Evolutionary conservation across 2,797 vertebrate species (phyloP).

Genomic region (Ctenopoma kingsleyae): DNA sequence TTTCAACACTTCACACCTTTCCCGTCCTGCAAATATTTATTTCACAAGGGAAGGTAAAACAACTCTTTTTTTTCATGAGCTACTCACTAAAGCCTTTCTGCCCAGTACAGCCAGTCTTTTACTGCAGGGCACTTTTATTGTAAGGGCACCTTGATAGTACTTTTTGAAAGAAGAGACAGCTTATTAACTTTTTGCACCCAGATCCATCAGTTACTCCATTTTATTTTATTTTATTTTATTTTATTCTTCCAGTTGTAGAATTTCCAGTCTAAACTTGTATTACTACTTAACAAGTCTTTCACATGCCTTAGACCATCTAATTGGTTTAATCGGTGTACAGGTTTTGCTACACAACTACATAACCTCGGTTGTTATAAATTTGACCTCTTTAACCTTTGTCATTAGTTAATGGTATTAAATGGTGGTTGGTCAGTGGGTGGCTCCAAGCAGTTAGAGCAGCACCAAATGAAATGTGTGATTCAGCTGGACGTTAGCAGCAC

Average conservation of each 20-base stretch:
- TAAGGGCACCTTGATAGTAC: neutral
- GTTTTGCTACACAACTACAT: slow-evolving; percentile 5
- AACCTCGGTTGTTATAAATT: slow-evolving; percentile 59
- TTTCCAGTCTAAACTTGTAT: neutral
- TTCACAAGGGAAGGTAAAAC: slow-evolving; percentile 12
- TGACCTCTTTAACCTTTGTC: slow-evolving; percentile 73
- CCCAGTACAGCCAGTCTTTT: neutral
- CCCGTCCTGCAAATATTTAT: slow-evolving; percentile 28
- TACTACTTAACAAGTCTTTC: neutral
- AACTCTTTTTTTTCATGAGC: neutral
- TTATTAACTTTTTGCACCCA: neutral
- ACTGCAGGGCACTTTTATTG: slow-evolving; percentile 15
- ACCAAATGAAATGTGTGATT: slow-evolving; percentile 65
- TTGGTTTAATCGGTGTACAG: slow-evolving; percentile 5
- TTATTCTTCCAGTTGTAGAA: neutral
- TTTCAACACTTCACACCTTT: slow-evolving; percentile 17
- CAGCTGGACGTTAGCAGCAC: slow-evolving; percentile 49
- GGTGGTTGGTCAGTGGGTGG: slow-evolving; percentile 31
- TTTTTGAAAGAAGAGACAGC: slow-evolving; percentile 1
- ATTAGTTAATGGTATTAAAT: slow-evolving; percentile 61
- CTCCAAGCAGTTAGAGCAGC: slow-evolving; percentile 4
- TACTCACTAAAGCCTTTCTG: neutral
- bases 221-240: neutral
- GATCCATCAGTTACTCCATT: neutral
- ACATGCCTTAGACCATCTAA: neutral